A percentile compares a stretch with the other conserved stretches of the same genome.
phyloP scores from a whole-genome alignment of 2,113 vertebrate species.

The Coreoperca whiteheadi region DNA sequence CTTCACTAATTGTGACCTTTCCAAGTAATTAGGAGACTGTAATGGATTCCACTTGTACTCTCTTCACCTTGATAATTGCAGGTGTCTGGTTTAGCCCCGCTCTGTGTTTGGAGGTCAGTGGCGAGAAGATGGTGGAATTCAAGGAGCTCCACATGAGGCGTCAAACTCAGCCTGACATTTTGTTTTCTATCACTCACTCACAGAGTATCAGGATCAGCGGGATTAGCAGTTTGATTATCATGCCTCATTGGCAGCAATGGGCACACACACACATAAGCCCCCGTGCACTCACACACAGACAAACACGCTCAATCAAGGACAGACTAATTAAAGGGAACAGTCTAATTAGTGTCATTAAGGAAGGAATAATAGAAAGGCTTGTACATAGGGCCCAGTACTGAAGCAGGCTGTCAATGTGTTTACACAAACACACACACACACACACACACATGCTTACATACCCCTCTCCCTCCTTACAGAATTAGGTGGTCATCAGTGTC shows the following conservation, averaged over 20 bases:
- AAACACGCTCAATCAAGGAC: slow-evolving; percentile 74
- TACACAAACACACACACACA: slow-evolving; percentile 34
- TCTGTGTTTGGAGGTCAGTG: slow-evolving; percentile 28
- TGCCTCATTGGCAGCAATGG: slow-evolving; percentile 35
- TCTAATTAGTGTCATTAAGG: slow-evolving; percentile 81
- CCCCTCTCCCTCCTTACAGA: not conserved
- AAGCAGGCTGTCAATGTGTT: slow-evolving; percentile 66
- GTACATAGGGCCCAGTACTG: slow-evolving; percentile 50
- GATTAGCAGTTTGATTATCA: slow-evolving; percentile 65
- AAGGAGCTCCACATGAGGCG: slow-evolving; percentile 8
- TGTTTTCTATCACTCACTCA: slow-evolving; percentile 54
- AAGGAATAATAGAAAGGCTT: slow-evolving; percentile 75
- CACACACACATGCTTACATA: slow-evolving; percentile 1
- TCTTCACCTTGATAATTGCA: slow-evolving; percentile 56
- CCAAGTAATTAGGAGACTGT: slow-evolving; percentile 54
- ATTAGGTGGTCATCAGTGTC: slow-evolving; percentile 9
- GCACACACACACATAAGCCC: slow-evolving; percentile 14
- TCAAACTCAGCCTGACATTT: slow-evolving; percentile 38
- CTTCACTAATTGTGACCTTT: slow-evolving; percentile 60
- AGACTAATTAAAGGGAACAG: slow-evolving; percentile 83
- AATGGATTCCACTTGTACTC: slow-evolving; percentile 65
- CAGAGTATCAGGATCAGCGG: slow-evolving; percentile 42
- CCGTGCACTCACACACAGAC: slow-evolving; percentile 23
- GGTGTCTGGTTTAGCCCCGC: slow-evolving; percentile 6
- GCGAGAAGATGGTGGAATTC: not conserved